Evolutionary conservation across 2,888 invertebrate species (phyloP).

Genomic region (Drosophila monieri): DNA sequence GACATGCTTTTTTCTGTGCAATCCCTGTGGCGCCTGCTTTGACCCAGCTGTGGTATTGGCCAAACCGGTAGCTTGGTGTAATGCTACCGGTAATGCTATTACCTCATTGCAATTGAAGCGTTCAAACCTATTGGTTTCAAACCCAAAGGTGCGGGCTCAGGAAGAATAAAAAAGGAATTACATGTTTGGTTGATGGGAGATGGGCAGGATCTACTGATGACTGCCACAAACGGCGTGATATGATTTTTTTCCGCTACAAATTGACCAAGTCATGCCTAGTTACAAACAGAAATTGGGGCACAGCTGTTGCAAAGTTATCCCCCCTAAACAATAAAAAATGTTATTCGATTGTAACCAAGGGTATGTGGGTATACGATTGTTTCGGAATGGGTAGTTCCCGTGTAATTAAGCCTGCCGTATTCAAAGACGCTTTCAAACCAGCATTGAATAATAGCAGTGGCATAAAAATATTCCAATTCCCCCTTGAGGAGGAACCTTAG

Average conservation of each 20-base stretch:
- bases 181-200: conserved; percentile 10
- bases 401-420: conserved; percentile 19
- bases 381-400: not conserved
- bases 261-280: conserved; percentile 20
- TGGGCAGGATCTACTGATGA: conserved; percentile 23
- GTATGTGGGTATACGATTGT: not conserved
- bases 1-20: conserved; percentile 6
- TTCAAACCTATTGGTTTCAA: conserved; percentile 34
- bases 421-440: conserved; percentile 20
- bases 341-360: not conserved
- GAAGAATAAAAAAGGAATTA: conserved; percentile 49
- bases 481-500: conserved; percentile 29
- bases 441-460: conserved; percentile 23
- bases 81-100: conserved; percentile 40
- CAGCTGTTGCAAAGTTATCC: conserved; percentile 7
- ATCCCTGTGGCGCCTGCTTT: not conserved
- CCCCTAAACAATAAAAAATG: not conserved
- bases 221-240: conserved; percentile 35
- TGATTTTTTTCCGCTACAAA: conserved; percentile 34
- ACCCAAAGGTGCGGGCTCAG: conserved; percentile 29
- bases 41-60: conserved; percentile 25
- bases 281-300: conserved; percentile 10
- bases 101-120: conserved; percentile 36
- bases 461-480: conserved; percentile 16
- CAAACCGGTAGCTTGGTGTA: conserved; percentile 10